These are phyloP conservation scores for Monochamus alternatus DNA, from an alignment of 2,888 invertebrate genomes.

Conservation along the genomic window DNA sequence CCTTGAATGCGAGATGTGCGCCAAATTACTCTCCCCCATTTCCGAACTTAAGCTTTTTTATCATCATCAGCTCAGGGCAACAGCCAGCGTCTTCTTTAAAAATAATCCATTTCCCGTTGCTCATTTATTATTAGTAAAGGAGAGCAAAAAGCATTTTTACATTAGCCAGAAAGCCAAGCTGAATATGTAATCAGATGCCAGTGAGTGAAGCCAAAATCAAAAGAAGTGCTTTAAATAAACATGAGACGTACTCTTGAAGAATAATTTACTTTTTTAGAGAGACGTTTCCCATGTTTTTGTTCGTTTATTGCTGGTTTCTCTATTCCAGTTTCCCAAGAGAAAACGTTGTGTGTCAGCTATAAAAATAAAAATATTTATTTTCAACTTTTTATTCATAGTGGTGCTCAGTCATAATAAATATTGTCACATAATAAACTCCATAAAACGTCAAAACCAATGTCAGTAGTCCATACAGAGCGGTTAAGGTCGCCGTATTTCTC, in stretches of 20 bases:
- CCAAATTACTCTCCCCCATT: constrained; percentile 29
- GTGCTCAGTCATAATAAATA: too few relatives aligned
- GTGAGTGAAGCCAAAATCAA: constrained; percentile 63
- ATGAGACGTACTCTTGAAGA: constrained; percentile 58
- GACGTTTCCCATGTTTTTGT: constrained; percentile 34
- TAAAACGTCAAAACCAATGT: too few relatives aligned
- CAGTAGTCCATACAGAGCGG: too few relatives aligned
- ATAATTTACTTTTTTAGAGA: constrained; percentile 51
- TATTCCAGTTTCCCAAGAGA: background rate
- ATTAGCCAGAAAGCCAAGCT: constrained; percentile 59
- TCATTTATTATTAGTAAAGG: constrained; percentile 66
- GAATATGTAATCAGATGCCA: constrained; percentile 64
- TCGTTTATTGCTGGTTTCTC: constrained; percentile 6
- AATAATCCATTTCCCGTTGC: constrained; percentile 58
- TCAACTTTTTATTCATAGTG: too few relatives aligned
- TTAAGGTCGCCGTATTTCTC: too few relatives aligned
- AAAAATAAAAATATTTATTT: too few relatives aligned
- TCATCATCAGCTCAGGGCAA: constrained; percentile 38
- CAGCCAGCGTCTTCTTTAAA: constrained; percentile 52
- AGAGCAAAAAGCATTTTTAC: constrained; percentile 66
- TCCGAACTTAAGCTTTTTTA: constrained; percentile 32
- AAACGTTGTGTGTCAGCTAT: background rate
- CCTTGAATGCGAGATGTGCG: constrained; percentile 6
- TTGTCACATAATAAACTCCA: too few relatives aligned
- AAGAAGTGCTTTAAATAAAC: constrained; percentile 64